A percentile compares a stretch with the other conserved stretches of the same genome.
phyloP scores from a whole-genome alignment of 2,797 vertebrate genomes.

The Triplophysa yarkandensis region DNA sequence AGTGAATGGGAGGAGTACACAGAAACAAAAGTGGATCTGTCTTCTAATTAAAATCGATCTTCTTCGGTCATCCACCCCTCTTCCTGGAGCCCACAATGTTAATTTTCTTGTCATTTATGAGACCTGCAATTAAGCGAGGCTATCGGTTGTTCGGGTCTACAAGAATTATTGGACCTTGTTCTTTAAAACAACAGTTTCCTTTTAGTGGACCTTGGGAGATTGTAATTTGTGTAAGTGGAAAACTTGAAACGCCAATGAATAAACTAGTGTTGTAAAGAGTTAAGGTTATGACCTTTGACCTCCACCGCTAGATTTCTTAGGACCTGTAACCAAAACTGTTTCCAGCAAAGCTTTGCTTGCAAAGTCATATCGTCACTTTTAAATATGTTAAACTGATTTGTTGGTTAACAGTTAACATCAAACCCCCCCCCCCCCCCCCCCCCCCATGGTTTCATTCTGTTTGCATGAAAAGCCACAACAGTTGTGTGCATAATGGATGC shows the following conservation, averaged over 20 bases:
- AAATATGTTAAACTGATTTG: not conserved
- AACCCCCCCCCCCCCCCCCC: too few species aligned
- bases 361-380: not conserved
- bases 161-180: not conserved
- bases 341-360: constrained; percentile 6
- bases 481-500: not conserved
- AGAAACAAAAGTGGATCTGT: constrained; percentile 58
- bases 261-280: too few species aligned
- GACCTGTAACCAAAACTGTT: not conserved
- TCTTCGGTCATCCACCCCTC: constrained; percentile 13
- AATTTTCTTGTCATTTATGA: constrained; percentile 34
- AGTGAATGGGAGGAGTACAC: constrained; percentile 55
- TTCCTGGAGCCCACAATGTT: constrained; percentile 6
- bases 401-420: not conserved
- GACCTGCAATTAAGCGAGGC: constrained; percentile 6
- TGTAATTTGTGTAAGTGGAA: not conserved
- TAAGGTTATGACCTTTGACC: not conserved
- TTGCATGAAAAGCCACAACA: constrained; percentile 3
- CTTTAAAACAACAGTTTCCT: constrained; percentile 8
- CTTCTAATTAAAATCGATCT: constrained; percentile 62
- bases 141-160: constrained; percentile 7
- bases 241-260: not conserved
- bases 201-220: not conserved
- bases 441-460: not conserved
- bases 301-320: not conserved